Conservation (phyloP, 2,888 invertebrate genomes). For the Nemoura dubitans region DNA sequence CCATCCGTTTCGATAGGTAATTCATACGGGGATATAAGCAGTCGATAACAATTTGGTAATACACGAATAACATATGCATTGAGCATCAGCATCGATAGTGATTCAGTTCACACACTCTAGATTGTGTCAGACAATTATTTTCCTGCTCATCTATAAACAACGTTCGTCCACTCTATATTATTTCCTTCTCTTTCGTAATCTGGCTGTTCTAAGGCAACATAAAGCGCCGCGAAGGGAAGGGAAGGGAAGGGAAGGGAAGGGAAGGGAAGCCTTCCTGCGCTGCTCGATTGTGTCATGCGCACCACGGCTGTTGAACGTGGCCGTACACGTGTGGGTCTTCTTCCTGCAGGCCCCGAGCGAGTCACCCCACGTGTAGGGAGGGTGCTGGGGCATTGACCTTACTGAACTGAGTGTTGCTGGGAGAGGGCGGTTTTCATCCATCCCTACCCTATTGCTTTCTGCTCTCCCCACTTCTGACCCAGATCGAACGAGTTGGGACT, state of each 20-base stretch:
- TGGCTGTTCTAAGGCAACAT: background rate
- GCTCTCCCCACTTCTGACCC: constrained; percentile 32
- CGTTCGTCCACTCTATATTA: background rate
- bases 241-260: background rate
- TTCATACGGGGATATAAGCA: background rate
- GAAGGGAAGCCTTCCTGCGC: background rate
- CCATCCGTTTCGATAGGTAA: background rate
- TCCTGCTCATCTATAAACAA: background rate
- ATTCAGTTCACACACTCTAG: background rate
- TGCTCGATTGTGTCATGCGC: background rate
- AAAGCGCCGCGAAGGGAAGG: background rate
- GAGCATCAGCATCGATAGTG: background rate
- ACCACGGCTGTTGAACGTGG: constrained; percentile 15
- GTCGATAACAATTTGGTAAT: background rate
- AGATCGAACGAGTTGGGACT: constrained; percentile 10
- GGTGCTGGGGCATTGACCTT: constrained; percentile 39
- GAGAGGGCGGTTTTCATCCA: background rate
- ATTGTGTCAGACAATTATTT: background rate
- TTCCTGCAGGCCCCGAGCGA: constrained; percentile 7
- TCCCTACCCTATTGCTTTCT: constrained; percentile 29
- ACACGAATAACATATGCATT: background rate
- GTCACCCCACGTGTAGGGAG: constrained; percentile 23
- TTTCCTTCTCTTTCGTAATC: background rate
- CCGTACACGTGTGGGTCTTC: constrained; percentile 27
- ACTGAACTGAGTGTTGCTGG: background rate